phyloP scores from a whole-genome alignment of 2,113 vertebrate species.

The Oncorhynchus tshawytscha region DNA sequence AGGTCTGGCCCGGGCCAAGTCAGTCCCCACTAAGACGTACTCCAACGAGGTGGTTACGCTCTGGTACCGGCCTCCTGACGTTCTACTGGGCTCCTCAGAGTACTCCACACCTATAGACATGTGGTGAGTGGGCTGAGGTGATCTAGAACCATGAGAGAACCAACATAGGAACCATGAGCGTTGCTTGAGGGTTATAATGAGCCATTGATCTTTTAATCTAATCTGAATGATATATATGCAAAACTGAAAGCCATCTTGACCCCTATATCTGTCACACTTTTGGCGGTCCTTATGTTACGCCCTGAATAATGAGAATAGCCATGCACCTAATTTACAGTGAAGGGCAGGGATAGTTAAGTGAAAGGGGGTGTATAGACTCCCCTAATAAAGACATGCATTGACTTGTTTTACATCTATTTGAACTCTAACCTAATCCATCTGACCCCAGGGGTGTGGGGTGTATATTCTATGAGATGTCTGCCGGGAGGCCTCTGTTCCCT shows the following conservation, averaged over 20 bases:
- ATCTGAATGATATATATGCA: too few relatives aligned
- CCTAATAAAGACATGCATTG: neutral
- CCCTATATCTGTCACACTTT: too few relatives aligned
- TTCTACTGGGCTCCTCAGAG: slow-evolving; percentile 92
- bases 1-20: slow-evolving; percentile 93
- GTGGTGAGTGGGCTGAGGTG: slow-evolving; percentile 80
- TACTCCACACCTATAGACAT: slow-evolving; percentile 97
- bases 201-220: too few relatives aligned
- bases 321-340: too few relatives aligned
- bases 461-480: slow-evolving; percentile 97
- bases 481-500: slow-evolving; percentile 93
- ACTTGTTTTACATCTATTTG: neutral
- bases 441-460: slow-evolving; percentile 88
- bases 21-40: slow-evolving; percentile 95
- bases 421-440: slow-evolving; percentile 5
- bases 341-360: neutral
- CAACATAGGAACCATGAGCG: too few relatives aligned
- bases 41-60: slow-evolving; percentile 95
- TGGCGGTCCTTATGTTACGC: too few relatives aligned
- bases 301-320: too few relatives aligned
- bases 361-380: neutral
- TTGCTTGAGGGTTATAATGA: too few relatives aligned
- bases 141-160: neutral
- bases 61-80: slow-evolving; percentile 96
- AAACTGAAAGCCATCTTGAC: too few relatives aligned